Evolutionary conservation across 2,113 vertebrate genomes (phyloP), one percentile per base, ranked within the genome.

Genomic region (Trematocara marginatum): DNA sequence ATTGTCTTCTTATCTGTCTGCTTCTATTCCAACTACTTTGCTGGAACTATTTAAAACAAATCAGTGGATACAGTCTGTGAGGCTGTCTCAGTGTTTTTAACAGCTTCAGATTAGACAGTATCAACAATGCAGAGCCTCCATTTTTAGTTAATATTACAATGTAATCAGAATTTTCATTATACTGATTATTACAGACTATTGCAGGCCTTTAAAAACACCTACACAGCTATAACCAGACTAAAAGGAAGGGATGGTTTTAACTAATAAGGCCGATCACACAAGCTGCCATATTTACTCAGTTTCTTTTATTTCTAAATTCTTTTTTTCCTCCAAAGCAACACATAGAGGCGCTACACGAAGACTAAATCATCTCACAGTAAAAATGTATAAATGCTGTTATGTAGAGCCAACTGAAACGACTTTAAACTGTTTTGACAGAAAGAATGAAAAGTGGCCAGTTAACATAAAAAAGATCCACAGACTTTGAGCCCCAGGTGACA

Each of bases 191-290:
- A 56, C 47, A 66, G 80, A 71, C 26, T 13, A 4, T 20, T 52
- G 16, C 12, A 3, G 16, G 49, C 16, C 23, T 79, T 89, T 79
- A 57, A 84, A 54, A 15, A 45, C 74, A 10, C 91, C 91, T 49
- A 85, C 87, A 15, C 85, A 80, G 79, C 88, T 23, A 69, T 78
- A 88, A 53, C 26, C 23, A 81, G 85, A 88, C 71, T 54, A 20
- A 20, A 54, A 2, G 1, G 4, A 45, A 80, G 2, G 16, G 64
- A 57, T 45, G 20, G 78, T 10, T 26, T 76, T 38, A 1, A 23
- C 20, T 7, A 80, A 82, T 9, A 84, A 78, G 6, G 12, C 49
- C 9, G 1, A 66, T 86, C 4, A 51, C 52, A 45, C 4, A 80
- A 79, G 20, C 51, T 40, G 51, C 42, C 1, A 69, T 34, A 29